Evolutionary conservation across 2,797 vertebrate species (phyloP).

Genomic region (Macropus fuliginosus): DNA sequence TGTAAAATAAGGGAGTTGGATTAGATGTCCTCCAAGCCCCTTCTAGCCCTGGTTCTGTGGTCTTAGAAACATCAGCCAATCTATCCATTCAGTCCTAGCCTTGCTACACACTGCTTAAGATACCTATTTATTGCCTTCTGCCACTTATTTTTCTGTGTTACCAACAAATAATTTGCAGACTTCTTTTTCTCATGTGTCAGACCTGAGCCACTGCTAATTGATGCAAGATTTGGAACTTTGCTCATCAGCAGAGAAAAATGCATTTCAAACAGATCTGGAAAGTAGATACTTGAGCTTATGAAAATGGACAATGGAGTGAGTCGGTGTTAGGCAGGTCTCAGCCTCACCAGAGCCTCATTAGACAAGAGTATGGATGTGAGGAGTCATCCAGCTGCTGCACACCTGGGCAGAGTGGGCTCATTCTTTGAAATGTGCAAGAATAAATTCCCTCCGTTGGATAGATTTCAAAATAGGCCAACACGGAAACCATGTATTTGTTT

Average conservation of each 20-base stretch:
- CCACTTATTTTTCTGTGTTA: neutral
- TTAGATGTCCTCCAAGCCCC: neutral
- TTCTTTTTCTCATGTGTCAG: constrained; percentile 3
- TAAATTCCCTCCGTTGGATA: neutral
- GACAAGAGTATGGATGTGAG: neutral
- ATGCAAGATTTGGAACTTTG: constrained; percentile 40
- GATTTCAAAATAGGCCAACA: neutral
- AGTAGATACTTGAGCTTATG: neutral
- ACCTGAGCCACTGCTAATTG: neutral
- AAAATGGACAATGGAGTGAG: neutral
- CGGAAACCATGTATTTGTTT: neutral
- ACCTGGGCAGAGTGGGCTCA: neutral
- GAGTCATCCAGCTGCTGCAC: neutral
- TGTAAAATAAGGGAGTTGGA: neutral
- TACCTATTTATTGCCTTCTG: neutral
- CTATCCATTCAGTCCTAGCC: neutral
- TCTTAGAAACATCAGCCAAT: neutral
- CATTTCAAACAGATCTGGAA: constrained; percentile 16
- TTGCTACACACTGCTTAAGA: neutral
- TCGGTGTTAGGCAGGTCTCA: neutral
- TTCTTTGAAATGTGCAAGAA: neutral
- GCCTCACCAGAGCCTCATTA: neutral
- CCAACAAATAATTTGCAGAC: neutral
- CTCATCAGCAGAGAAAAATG: constrained; percentile 61
- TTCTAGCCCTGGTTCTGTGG: neutral